These are phyloP conservation scores for Tapirus terrestris DNA, from an alignment of 2,113 vertebrate genomes.

Conservation along the genomic window DNA sequence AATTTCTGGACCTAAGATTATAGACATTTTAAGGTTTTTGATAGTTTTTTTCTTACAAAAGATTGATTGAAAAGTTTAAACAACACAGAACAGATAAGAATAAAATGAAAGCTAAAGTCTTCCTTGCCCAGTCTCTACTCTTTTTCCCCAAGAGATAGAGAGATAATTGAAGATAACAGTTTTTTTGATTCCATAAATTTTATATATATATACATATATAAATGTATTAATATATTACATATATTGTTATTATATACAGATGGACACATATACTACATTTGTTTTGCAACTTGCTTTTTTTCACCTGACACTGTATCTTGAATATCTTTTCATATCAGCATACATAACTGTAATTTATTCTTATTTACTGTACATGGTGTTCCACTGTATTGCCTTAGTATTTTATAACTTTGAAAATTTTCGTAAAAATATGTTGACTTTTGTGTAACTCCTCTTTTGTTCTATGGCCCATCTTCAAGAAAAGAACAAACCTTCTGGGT, in stretches of 20 bases:
- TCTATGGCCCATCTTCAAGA: not conserved
- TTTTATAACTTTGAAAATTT: slow-evolving; percentile 6
- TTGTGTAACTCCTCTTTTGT: not conserved
- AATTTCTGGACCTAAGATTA: slow-evolving; percentile 17
- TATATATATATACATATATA: not conserved
- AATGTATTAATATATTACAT: not conserved
- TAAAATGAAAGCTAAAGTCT: not conserved
- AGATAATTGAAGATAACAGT: not conserved
- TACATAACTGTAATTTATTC: slow-evolving; percentile 8
- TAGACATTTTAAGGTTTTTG: not conserved
- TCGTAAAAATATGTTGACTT: not conserved
- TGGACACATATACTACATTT: not conserved
- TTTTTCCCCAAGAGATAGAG: not conserved
- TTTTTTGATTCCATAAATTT: not conserved
- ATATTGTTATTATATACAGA: not conserved
- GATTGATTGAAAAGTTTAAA: not conserved
- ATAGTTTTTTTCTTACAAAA: not conserved
- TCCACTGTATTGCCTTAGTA: not conserved
- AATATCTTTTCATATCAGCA: not conserved
- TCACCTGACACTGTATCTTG: not conserved
- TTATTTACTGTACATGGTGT: not conserved
- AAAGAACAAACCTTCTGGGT: not conserved
- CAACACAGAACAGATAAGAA: not conserved
- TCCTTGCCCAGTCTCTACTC: not conserved
- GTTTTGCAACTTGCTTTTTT: not conserved